phyloP scores from a whole-genome alignment of 1,140 invertebrate genomes.

The Geopemphigus sp. region DNA sequence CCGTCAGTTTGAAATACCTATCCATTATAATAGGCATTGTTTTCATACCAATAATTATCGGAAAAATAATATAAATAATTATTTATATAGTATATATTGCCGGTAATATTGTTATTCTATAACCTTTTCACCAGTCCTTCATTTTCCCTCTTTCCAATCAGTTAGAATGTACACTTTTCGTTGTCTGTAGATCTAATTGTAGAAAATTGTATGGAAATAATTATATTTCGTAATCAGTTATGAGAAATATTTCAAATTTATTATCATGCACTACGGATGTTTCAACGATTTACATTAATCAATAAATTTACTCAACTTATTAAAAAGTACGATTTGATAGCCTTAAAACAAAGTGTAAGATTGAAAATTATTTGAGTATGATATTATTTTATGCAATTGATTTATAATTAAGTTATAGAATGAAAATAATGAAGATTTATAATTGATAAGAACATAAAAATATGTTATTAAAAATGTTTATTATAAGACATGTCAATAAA shows the following conservation, averaged over 20 bases:
- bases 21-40: background rate
- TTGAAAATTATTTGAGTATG: too few species aligned
- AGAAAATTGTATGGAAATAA: background rate
- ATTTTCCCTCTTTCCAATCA: too few species aligned
- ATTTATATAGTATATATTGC: too few species aligned
- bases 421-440: background rate
- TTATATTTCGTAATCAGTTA: background rate
- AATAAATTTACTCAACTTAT: too few species aligned
- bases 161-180: too few species aligned
- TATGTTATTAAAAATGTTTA: background rate
- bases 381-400: background rate
- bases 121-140: too few species aligned
- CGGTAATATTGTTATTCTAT: too few species aligned
- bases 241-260: background rate
- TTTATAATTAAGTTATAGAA: background rate
- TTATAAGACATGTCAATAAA: constrained; percentile 4
- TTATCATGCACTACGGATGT: background rate
- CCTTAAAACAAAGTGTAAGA: background rate
- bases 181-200: background rate
- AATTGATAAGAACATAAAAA: background rate
- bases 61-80: background rate
- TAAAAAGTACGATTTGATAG: constrained; percentile 1
- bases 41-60: background rate
- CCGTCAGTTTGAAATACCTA: background rate
- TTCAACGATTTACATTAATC: background rate